These are phyloP conservation scores for Gracilinanus agilis DNA, from an alignment of 2,113 vertebrate species.

Conservation along the genomic window DNA sequence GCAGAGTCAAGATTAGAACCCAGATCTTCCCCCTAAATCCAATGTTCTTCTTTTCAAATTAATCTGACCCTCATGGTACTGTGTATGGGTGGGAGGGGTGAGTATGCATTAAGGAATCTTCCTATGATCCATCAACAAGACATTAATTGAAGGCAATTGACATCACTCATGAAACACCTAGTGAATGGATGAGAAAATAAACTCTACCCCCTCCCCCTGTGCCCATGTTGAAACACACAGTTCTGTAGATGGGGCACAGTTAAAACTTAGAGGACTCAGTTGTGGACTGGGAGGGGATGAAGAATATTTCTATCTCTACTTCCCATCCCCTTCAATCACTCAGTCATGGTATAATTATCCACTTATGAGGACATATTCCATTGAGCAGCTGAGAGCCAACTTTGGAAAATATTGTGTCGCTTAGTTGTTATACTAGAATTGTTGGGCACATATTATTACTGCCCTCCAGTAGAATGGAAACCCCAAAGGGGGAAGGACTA, in stretches of 20 bases:
- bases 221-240: neutral
- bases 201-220: neutral
- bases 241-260: neutral
- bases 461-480: neutral
- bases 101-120: neutral
- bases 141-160: neutral
- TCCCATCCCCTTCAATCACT: neutral
- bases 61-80: neutral
- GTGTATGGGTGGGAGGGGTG: neutral
- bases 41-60: neutral
- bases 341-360: neutral
- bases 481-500: neutral
- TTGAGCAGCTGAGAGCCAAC: accelerated
- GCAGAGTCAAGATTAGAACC: neutral
- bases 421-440: too few species aligned
- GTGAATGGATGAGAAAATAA: neutral
- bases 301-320: neutral
- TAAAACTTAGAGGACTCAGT: neutral
- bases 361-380: neutral
- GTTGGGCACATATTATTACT: neutral
- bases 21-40: neutral
- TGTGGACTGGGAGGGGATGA: neutral
- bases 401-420: neutral
- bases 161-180: neutral
- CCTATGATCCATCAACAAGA: neutral